Evolutionary conservation across 2,888 invertebrate genomes (phyloP), one percentile per base, ranked within the genome.

Genomic region (Tiliacea aurago): DNA sequence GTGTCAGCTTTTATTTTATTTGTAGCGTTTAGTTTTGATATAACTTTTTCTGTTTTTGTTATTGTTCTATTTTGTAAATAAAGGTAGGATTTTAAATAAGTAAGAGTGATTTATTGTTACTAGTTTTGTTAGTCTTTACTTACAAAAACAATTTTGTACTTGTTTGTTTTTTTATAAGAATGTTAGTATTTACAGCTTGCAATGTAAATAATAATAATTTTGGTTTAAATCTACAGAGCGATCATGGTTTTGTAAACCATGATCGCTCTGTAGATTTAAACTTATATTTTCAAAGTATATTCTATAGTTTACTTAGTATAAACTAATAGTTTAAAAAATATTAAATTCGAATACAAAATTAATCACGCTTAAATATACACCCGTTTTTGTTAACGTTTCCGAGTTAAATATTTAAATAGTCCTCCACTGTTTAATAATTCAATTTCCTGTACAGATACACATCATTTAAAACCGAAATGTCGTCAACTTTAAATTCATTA

Each of bases 1-100:
- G 58, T 73, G 53, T 76, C 61, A 62, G 84, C 95, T 62, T 83
- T 70, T 76, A 63, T 83, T 76, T 80, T 72, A 5, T 62, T 58
- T 65, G 28, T 33, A 59, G 15, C 47, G 0, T 70, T 62, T n/a
- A 47, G 2, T 65, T 74, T 33, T 4, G 3, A 0, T 41, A 20
- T 41, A 49, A 47, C 4, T 37, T 56, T 51, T 49, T n/a, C 13
- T 70, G 20, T 49, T 75, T 56, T 43, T 49, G 18, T 64, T 55
- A 2, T 23, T 47, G 3, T 43, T 49, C 33, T 64, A 7, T 55
- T 64, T 11, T 43, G 7, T 61, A 56, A 43, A 47, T 53, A 37
- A 56, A 49, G 23, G 20, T 37, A 51, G 11, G 37, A 4, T 58
- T 58, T 15, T 5, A 49, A 13, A 23, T 56, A 76, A 62, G 4